These are phyloP conservation scores for Kryptolebias ocellatus DNA, from an alignment of 2,797 vertebrate species.

Conservation along the genomic window DNA sequence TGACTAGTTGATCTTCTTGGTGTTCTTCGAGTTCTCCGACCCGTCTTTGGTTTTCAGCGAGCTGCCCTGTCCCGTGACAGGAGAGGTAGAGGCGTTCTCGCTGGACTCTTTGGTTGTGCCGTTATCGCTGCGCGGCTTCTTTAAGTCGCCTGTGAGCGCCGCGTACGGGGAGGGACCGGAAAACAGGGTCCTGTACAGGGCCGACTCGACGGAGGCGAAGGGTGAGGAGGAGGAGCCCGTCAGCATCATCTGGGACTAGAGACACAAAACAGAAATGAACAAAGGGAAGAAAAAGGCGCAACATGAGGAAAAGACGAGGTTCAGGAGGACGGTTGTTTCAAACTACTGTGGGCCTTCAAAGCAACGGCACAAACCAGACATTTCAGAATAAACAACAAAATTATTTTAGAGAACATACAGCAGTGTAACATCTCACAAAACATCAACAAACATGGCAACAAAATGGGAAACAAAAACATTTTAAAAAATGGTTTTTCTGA, in stretches of 20 bases:
- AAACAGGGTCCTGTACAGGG: constrained; percentile 85
- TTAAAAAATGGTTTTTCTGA: no score
- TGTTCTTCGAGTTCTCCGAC: constrained; percentile 18
- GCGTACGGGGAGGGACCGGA: constrained; percentile 68
- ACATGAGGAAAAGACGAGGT: no score
- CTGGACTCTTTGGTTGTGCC: constrained; percentile 32
- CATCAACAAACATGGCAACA: no score
- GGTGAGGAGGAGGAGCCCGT: constrained; percentile 80
- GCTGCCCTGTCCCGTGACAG: constrained; percentile 14
- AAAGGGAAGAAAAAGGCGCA: background rate
- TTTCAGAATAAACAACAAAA: no score
- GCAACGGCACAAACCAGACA: no score
- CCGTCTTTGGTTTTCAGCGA: constrained; percentile 57
- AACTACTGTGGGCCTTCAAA: no score
- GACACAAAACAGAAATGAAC: background rate
- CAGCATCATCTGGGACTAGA: constrained; percentile 88
- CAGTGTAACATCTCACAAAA: no score
- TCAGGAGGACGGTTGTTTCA: no score
- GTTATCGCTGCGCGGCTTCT: constrained; percentile 20
- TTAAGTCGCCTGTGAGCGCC: constrained; percentile 57
- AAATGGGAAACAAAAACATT: no score
- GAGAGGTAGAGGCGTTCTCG: constrained; percentile 22
- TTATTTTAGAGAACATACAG: no score
- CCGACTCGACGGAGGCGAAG: constrained; percentile 84
- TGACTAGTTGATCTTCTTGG: constrained; percentile 76